These are phyloP conservation scores for Rhinoraja longicauda DNA, from an alignment of 2,797 vertebrate species.

Conservation along the genomic window DNA sequence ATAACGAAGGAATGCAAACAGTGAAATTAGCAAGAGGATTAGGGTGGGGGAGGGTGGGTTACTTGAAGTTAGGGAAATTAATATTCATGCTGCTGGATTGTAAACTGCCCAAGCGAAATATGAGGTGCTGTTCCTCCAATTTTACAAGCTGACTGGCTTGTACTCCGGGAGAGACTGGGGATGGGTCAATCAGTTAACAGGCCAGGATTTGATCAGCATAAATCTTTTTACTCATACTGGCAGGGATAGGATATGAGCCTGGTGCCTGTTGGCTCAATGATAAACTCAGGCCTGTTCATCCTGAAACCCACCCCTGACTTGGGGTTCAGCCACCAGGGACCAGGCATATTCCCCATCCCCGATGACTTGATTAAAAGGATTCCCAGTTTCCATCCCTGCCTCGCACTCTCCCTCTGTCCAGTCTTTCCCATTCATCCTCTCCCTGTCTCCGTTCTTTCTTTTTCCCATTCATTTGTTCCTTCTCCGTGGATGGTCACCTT, in stretches of 20 bases:
- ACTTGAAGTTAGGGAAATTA: too few species aligned
- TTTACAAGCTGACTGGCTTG: not conserved
- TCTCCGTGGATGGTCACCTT: too few species aligned
- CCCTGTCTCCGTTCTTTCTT: not conserved
- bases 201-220: not conserved
- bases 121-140: not conserved
- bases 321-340: not conserved
- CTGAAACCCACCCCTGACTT: not conserved
- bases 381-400: not conserved
- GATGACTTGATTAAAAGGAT: not conserved
- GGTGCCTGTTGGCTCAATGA: too few species aligned
- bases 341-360: not conserved
- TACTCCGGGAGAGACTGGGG: too few species aligned
- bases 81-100: too few species aligned
- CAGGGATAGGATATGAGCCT: too few species aligned
- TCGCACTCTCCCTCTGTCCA: not conserved
- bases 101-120: too few species aligned
- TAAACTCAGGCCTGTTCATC: too few species aligned
- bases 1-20: too few species aligned
- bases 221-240: not conserved
- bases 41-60: too few species aligned
- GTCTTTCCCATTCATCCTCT: not conserved
- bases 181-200: not conserved
- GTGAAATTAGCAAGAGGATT: too few species aligned
- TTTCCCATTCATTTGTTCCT: not conserved